Conservation (phyloP, 2,888 invertebrate species). For the Cancer borealis region DNA sequence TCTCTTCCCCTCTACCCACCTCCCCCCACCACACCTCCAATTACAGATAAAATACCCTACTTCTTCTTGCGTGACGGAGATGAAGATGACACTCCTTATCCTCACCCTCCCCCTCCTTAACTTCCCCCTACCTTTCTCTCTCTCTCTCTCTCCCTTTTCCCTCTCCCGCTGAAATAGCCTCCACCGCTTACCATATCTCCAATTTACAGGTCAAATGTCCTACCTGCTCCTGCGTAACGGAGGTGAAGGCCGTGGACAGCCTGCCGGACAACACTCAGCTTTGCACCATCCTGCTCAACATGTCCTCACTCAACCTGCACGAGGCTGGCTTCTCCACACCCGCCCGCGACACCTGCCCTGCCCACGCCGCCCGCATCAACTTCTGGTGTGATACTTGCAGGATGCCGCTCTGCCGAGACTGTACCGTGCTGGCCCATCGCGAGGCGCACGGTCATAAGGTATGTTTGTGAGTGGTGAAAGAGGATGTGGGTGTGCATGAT, state of each 20-base stretch:
- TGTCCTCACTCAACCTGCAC: slow-evolving; percentile 74
- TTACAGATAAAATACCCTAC: not conserved
- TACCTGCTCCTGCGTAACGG: slow-evolving; percentile 68
- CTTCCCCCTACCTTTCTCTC: not conserved
- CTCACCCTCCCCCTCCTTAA: not conserved
- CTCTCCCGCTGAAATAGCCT: not conserved
- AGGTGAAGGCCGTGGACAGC: slow-evolving; percentile 64
- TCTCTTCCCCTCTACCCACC: not conserved
- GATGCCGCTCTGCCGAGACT: slow-evolving; percentile 75
- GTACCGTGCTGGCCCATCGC: slow-evolving; percentile 76
- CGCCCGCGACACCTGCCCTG: slow-evolving; percentile 71
- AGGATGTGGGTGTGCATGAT: not conserved
- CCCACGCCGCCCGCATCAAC: slow-evolving; percentile 75
- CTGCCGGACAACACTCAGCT: slow-evolving; percentile 75
- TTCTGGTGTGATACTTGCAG: slow-evolving; percentile 77
- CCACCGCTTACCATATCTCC: not conserved
- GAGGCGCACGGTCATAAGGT: slow-evolving; percentile 74
- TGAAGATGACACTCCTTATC: not conserved
- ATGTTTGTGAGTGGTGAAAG: not conserved
- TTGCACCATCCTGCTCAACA: slow-evolving; percentile 74
- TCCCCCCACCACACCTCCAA: not conserved
- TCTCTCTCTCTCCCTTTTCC: not conserved
- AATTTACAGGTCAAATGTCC: slow-evolving; percentile 69
- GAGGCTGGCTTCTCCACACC: slow-evolving; percentile 54
- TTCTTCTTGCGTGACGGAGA: not conserved